Conservation (phyloP, 1,140 invertebrate species). For the Drosophila ficusphila region DNA sequence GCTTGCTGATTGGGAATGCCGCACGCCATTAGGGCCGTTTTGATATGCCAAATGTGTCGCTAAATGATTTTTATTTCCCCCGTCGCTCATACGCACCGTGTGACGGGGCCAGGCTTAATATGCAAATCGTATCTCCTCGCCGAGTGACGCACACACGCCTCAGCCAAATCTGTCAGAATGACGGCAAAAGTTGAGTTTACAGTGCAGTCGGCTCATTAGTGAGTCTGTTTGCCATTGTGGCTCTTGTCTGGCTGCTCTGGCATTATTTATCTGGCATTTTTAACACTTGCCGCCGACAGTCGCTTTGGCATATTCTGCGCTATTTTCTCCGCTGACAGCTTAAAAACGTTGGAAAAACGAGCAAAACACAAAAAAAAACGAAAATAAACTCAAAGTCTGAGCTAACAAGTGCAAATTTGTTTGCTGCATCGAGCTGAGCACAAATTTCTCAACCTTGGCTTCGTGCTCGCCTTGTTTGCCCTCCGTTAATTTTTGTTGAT, state of each 20-base stretch:
- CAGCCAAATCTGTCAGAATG: conserved; percentile 8
- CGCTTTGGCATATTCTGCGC: conserved; percentile 39
- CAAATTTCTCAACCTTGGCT: conserved; percentile 36
- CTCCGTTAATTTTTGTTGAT: conserved; percentile 64
- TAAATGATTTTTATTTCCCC: conserved; percentile 69
- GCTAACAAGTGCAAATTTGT: conserved; percentile 70
- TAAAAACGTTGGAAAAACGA: too few relatives aligned
- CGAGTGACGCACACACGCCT: conserved; percentile 2
- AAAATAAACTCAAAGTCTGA: conserved; percentile 6
- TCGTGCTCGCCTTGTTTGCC: conserved; percentile 32
- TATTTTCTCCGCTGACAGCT: conserved; percentile 30
- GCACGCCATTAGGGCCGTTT: conserved; percentile 52
- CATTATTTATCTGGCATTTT: conserved; percentile 74
- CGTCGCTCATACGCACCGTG: conserved; percentile 65
- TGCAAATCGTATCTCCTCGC: conserved; percentile 56
- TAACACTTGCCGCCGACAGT: conserved; percentile 68
- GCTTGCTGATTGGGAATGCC: conserved; percentile 68
- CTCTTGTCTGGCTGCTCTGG: conserved; percentile 43
- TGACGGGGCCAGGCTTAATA: conserved; percentile 47
- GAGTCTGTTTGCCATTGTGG: conserved; percentile 52
- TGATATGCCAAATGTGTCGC: conserved; percentile 80
- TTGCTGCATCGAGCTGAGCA: conserved; percentile 46
- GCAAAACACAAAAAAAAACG: neutral
- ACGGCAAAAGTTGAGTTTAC: conserved; percentile 20
- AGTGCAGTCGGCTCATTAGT: conserved; percentile 69